A percentile compares a stretch with the other conserved stretches of the same genome.
Evolutionary conservation across 2,113 vertebrate species (phyloP).

Genomic region (Rhadina sibilatrix): DNA sequence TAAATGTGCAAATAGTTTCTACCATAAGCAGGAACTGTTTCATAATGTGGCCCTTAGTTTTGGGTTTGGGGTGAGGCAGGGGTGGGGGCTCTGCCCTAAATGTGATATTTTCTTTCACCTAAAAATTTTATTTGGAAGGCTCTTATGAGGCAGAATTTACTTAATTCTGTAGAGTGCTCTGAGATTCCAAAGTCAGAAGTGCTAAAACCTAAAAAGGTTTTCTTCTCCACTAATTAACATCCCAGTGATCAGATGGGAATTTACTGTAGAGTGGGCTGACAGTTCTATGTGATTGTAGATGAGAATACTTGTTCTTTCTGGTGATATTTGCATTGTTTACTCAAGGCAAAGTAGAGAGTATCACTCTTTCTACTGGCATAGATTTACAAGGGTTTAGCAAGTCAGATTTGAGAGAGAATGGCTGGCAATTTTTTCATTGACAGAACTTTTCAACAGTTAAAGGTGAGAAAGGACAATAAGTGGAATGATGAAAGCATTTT

Average conservation of each 20-base stretch:
- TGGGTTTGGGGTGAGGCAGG: neutral
- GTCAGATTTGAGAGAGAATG: conserved; percentile 76
- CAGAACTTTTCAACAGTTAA: conserved; percentile 78
- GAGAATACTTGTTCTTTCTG: conserved; percentile 12
- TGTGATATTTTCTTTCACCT: neutral
- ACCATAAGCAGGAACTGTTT: neutral
- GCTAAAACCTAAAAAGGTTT: neutral
- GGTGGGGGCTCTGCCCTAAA: neutral
- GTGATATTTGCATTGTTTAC: conserved; percentile 76
- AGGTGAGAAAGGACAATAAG: conserved; percentile 62
- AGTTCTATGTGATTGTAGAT: neutral
- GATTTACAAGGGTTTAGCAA: conserved; percentile 74
- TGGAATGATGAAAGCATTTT: neutral
- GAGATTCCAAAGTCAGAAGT: neutral
- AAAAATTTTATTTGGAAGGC: neutral
- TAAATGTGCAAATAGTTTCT: neutral
- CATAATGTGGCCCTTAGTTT: neutral
- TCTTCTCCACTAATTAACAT: neutral
- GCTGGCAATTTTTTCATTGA: conserved; percentile 80
- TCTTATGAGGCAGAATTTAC: neutral
- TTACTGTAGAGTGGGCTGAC: neutral
- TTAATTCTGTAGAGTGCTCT: neutral
- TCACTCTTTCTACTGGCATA: conserved; percentile 72
- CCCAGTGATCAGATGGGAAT: neutral
- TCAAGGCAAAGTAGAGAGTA: conserved; percentile 73